A percentile compares a stretch with the other conserved stretches of the same genome.
Evolutionary conservation across 2,888 invertebrate species (phyloP).

Genomic region (Elmis aenea): DNA sequence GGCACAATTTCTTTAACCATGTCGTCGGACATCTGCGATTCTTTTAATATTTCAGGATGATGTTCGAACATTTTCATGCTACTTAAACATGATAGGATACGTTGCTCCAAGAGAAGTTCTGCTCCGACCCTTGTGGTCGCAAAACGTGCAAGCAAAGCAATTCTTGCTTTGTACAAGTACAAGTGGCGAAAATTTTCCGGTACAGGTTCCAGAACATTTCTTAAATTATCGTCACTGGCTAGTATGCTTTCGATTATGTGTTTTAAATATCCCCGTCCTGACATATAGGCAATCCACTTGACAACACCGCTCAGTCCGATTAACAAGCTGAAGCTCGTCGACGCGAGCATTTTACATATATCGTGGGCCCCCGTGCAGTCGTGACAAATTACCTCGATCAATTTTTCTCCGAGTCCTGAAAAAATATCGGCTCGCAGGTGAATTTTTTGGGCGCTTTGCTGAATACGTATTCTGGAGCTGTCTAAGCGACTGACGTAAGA

Average conservation of each 20-base stretch:
- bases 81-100: slow-evolving; percentile 57
- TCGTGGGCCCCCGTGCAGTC: slow-evolving; percentile 87
- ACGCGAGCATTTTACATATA: slow-evolving; percentile 82
- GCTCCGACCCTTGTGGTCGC: slow-evolving; percentile 65
- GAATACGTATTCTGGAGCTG: slow-evolving; percentile 45
- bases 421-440: slow-evolving; percentile 56
- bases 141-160: slow-evolving; percentile 70
- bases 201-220: slow-evolving; percentile 59
- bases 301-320: slow-evolving; percentile 69
- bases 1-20: slow-evolving; percentile 53
- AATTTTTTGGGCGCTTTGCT: slow-evolving; percentile 43
- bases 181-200: slow-evolving; percentile 68
- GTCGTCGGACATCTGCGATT: slow-evolving; percentile 32
- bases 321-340: slow-evolving; percentile 75
- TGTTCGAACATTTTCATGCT: slow-evolving; percentile 65
- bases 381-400: slow-evolving; percentile 76
- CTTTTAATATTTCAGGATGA: slow-evolving; percentile 61
- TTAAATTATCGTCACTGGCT: slow-evolving; percentile 67
- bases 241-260: slow-evolving; percentile 76
- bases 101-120: slow-evolving; percentile 57
- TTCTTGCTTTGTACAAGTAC: slow-evolving; percentile 84
- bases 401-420: slow-evolving; percentile 70
- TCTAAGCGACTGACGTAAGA: slow-evolving; percentile 65
- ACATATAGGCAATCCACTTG: slow-evolving; percentile 58
- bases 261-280: slow-evolving; percentile 68